Conservation (phyloP, 2,797 vertebrate genomes). For the Coregonus ussuriensis region DNA sequence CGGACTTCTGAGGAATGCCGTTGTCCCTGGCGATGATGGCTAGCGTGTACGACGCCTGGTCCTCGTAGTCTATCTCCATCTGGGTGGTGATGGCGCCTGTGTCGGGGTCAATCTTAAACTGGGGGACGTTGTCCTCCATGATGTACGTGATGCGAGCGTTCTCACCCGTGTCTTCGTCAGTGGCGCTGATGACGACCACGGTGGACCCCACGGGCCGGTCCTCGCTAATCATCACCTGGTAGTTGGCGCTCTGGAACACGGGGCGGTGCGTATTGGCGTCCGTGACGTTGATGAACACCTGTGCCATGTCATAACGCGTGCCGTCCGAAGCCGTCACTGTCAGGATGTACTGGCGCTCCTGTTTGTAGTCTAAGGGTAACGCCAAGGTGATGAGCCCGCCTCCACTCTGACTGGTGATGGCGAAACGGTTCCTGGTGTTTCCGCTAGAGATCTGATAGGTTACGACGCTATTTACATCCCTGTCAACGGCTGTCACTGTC, state of each 20-base stretch:
- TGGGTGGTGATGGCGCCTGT: conserved; percentile 89
- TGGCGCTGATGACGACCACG: conserved; percentile 88
- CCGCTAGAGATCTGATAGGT: conserved; percentile 97
- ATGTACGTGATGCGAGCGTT: conserved; percentile 93
- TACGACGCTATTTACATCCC: conserved; percentile 92
- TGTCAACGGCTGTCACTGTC: conserved; percentile 87
- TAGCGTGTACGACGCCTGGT: conserved; percentile 91
- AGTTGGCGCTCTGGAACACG: conserved; percentile 93
- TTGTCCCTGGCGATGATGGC: conserved; percentile 93
- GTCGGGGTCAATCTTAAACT: conserved; percentile 92
- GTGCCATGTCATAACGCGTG: conserved; percentile 86
- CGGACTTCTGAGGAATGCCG: conserved; percentile 94
- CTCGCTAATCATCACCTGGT: conserved; percentile 87
- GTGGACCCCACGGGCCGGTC: conserved; percentile 87
- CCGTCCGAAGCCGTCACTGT: conserved; percentile 93
- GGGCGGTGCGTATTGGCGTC: conserved; percentile 97
- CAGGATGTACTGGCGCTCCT: conserved; percentile 94
- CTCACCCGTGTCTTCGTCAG: conserved; percentile 94
- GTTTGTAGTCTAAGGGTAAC: conserved; percentile 95
- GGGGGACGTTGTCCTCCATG: conserved; percentile 92
- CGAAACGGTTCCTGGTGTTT: conserved; percentile 96
- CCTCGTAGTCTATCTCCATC: conserved; percentile 94
- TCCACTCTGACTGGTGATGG: conserved; percentile 95
- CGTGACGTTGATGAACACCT: conserved; percentile 95
- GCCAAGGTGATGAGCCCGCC: conserved; percentile 93